A percentile compares a stretch with the other conserved stretches of the same genome.
These are phyloP conservation scores for Coenobita brevimanus DNA, from an alignment of 1,140 invertebrate species.

Conservation along the genomic window DNA sequence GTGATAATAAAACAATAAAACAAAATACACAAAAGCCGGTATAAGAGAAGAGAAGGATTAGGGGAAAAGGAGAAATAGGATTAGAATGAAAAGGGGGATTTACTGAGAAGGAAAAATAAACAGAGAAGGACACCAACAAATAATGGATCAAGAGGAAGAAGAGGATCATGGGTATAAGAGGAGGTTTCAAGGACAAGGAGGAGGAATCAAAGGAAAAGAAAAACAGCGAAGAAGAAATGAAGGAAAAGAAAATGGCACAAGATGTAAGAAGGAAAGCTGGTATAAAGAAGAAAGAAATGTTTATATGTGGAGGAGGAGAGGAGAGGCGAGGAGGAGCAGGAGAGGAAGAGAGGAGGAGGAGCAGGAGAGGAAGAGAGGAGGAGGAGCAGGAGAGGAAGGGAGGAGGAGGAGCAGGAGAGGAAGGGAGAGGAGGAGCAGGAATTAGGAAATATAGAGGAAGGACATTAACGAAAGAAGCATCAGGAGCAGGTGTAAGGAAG, in stretches of 20 bases:
- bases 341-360: background rate
- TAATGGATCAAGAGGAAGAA: background rate
- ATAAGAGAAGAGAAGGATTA: too few relatives aligned
- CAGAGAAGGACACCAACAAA: too few relatives aligned
- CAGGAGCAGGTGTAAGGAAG: too few relatives aligned
- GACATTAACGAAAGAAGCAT: background rate
- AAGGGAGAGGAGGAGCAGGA: background rate
- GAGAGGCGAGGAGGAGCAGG: background rate
- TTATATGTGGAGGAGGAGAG: background rate
- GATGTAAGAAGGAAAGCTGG: background rate
- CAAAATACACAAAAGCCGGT: too few relatives aligned
- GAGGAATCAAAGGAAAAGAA: background rate
- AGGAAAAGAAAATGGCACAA: background rate
- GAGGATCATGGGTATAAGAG: background rate
- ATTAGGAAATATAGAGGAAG: background rate
- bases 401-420: background rate
- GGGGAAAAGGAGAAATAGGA: background rate
- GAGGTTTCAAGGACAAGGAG: background rate
- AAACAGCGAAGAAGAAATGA: background rate
- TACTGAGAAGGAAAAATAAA: background rate
- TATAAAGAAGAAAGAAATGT: background rate
- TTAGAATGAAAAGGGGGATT: background rate
- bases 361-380: background rate
- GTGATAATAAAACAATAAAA: too few relatives aligned
- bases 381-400: background rate